phyloP scores from a whole-genome alignment of 92 coral and sea anemone genomes.

The Palythoa caribaeorum region DNA sequence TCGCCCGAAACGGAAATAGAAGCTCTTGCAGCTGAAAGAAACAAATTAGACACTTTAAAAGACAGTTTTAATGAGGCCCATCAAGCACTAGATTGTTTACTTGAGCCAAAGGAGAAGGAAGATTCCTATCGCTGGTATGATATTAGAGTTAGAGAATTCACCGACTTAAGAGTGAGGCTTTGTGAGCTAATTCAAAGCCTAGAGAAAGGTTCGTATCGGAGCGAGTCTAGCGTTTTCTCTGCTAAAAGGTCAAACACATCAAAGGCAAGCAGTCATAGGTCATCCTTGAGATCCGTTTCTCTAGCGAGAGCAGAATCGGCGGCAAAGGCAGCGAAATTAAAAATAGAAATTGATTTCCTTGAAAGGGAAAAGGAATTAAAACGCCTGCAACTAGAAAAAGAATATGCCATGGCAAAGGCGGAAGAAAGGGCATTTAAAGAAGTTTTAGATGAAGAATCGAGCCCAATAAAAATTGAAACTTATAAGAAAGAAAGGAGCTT shows the following conservation, averaged over 20 bases:
- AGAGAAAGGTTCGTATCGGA: constrained; percentile 37
- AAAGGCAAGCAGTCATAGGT: constrained; percentile 1
- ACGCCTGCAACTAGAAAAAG: too few relatives aligned
- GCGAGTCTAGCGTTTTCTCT: constrained; percentile 3
- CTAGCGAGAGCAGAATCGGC: constrained; percentile 24
- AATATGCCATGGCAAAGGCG: constrained; percentile 8
- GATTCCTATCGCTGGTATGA: constrained; percentile 63
- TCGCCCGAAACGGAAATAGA: constrained; percentile 27
- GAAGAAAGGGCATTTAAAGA: constrained; percentile 50
- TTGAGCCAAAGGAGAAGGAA: constrained; percentile 31
- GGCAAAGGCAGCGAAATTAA: constrained; percentile 6
- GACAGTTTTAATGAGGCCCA: constrained; percentile 36
- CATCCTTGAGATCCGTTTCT: constrained; percentile 11
- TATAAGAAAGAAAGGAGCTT: neutral
- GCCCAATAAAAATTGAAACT: too few relatives aligned
- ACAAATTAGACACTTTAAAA: constrained; percentile 18
- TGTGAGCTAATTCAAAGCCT: constrained; percentile 42
- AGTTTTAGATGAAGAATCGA: neutral
- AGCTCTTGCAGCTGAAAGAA: constrained; percentile 19
- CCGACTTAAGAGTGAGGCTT: constrained; percentile 44
- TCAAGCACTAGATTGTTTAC: constrained; percentile 11
- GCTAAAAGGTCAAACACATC: neutral
- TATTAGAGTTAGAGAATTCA: constrained; percentile 48
- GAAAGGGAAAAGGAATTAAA: too few relatives aligned
- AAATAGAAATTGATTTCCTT: too few relatives aligned